These are phyloP conservation scores for Brachionus calyciflorus DNA, from an alignment of 1,140 invertebrate species.

Conservation along the genomic window DNA sequence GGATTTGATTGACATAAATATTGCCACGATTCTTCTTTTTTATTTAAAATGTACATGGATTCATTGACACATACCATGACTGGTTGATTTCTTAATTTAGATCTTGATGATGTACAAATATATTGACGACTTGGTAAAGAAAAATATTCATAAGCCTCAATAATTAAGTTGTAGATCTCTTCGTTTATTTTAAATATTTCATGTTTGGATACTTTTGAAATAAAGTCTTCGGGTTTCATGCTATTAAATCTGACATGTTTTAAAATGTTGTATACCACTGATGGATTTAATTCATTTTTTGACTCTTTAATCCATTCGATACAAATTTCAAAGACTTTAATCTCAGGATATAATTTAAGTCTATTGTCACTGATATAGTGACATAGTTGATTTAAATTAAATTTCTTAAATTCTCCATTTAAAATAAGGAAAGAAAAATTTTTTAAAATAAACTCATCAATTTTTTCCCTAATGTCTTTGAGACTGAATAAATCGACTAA, in stretches of 20 bases:
- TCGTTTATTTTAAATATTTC: background rate
- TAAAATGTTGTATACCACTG: background rate
- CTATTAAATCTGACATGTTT: constrained; percentile 42
- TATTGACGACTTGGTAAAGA: constrained; percentile 29
- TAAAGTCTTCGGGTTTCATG: constrained; percentile 33
- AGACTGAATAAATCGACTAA: constrained; percentile 56
- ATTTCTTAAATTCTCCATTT: constrained; percentile 20
- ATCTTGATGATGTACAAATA: background rate
- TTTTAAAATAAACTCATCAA: constrained; percentile 15
- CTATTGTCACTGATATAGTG: background rate
- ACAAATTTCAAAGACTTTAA: constrained; percentile 21
- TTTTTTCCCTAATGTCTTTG: background rate
- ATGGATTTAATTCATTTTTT: background rate
- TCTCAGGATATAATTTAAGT: constrained; percentile 25
- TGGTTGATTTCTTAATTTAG: constrained; percentile 28
- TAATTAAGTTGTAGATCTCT: background rate
- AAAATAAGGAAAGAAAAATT: constrained; percentile 8
- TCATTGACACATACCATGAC: constrained; percentile 44
- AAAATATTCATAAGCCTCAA: constrained; percentile 40
- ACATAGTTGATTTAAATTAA: constrained; percentile 25
- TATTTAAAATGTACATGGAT: constrained; percentile 40
- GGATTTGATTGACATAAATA: constrained; percentile 39
- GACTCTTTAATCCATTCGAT: constrained; percentile 9
- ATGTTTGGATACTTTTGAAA: background rate
- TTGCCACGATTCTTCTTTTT: constrained; percentile 37